Evolutionary conservation across 2,888 invertebrate genomes (phyloP).

Genomic region (Alloplasta piceator): DNA sequence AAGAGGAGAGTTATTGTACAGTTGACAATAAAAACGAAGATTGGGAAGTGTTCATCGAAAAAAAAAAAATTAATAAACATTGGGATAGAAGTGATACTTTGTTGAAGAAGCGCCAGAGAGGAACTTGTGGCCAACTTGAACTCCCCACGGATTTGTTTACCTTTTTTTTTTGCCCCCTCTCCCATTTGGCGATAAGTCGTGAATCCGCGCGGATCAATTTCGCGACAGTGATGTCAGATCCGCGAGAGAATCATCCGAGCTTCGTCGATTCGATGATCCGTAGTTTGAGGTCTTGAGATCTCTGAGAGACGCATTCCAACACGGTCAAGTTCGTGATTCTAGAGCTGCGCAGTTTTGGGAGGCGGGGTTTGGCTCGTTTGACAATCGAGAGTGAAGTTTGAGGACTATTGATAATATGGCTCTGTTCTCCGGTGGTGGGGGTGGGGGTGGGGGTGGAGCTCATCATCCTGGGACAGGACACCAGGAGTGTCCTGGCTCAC

Average conservation of each 20-base stretch:
- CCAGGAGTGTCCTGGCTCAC: conserved; percentile 52
- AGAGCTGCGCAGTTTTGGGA: not conserved
- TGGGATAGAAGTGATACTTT: not conserved
- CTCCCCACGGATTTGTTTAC: not conserved
- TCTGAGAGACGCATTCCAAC: not conserved
- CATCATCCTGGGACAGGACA: conserved; percentile 66
- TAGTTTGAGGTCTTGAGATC: conserved; percentile 14
- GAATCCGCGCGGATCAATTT: not conserved
- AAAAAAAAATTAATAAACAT: not conserved
- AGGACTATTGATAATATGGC: conserved; percentile 72
- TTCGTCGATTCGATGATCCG: not conserved
- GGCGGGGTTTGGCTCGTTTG: not conserved
- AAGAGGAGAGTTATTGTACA: too few species aligned
- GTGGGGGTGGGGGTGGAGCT: conserved; percentile 23
- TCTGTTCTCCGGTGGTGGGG: conserved; percentile 76
- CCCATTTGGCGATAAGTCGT: not conserved
- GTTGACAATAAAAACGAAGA: too few species aligned
- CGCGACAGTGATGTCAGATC: conserved; percentile 33
- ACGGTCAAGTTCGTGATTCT: conserved; percentile 11
- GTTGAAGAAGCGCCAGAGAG: too few species aligned
- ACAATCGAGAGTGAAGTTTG: conserved; percentile 12
- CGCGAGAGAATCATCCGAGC: conserved; percentile 5
- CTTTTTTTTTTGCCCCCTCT: not conserved
- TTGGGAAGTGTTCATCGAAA: not conserved
- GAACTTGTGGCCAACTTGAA: conserved; percentile 11